Conservation (phyloP, 2,797 vertebrate genomes). For the Neosalanx taihuensis region DNA sequence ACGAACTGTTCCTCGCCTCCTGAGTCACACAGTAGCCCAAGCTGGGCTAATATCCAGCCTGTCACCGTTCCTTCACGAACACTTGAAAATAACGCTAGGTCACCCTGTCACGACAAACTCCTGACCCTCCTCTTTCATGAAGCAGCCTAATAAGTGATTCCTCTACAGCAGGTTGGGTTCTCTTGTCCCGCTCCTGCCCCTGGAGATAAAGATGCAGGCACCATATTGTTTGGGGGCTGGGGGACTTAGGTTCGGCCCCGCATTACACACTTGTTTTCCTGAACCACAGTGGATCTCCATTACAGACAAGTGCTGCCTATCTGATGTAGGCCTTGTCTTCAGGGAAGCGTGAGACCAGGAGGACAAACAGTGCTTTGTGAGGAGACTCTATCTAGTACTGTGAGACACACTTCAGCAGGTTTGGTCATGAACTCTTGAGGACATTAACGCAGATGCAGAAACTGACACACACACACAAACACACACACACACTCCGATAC, state of each 20-base stretch:
- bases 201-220: not conserved
- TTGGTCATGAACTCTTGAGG: conserved; percentile 28
- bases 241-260: not conserved
- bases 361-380: conserved; percentile 51
- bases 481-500: conserved; percentile 6
- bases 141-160: too few relatives aligned
- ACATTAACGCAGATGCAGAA: conserved; percentile 32
- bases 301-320: conserved; percentile 18
- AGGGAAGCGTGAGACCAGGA: conserved; percentile 35
- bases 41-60: conserved; percentile 30
- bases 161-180: too few relatives aligned
- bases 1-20: conserved; percentile 43
- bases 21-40: conserved; percentile 30
- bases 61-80: conserved; percentile 15
- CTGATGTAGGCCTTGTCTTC: conserved; percentile 8
- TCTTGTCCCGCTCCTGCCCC: conserved; percentile 6
- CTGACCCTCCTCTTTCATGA: conserved; percentile 17
- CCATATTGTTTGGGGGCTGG: not conserved
- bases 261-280: conserved; percentile 16
- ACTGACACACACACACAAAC: conserved; percentile 9
- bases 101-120: conserved; percentile 11
- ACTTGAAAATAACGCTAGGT: not conserved
- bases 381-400: conserved; percentile 52
- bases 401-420: conserved; percentile 39
- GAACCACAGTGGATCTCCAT: conserved; percentile 33